Conservation (phyloP, 2,888 invertebrate species). For the Drosophila anomelani region DNA sequence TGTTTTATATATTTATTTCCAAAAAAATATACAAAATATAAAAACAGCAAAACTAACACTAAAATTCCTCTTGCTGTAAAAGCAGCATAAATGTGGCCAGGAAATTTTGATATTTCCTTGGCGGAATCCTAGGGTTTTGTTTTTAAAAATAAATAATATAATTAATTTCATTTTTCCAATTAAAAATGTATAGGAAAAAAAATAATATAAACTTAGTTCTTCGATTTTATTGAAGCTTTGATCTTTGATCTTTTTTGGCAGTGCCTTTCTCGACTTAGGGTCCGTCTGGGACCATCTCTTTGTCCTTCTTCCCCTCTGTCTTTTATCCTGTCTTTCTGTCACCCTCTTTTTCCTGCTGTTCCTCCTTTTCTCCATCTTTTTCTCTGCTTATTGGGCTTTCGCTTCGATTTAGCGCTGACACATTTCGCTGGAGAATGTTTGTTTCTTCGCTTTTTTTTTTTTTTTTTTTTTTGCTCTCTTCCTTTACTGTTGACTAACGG, state of each 20-base stretch:
- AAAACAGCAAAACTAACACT: neutral
- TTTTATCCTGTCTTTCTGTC: neutral
- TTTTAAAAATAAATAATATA: neutral
- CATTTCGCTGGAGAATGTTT: constrained; percentile 60
- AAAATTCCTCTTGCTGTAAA: neutral
- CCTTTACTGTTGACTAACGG: constrained; percentile 59
- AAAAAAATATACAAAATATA: neutral
- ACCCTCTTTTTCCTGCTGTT: constrained; percentile 2
- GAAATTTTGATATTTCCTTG: neutral
- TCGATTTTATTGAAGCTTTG: no score
- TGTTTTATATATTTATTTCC: neutral
- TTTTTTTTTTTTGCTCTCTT: constrained; percentile 4
- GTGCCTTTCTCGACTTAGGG: constrained; percentile 2
- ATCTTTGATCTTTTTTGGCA: neutral
- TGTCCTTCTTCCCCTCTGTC: neutral
- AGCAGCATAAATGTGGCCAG: neutral
- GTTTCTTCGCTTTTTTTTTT: constrained; percentile 17
- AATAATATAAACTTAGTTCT: neutral
- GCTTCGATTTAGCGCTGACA: constrained; percentile 77
- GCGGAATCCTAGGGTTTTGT: neutral
- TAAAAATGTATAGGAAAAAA: no score
- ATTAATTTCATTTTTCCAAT: no score
- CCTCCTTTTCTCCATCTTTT: constrained; percentile 12
- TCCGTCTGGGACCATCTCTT: constrained; percentile 13
- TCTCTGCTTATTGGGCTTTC: constrained; percentile 61